A percentile compares a stretch with the other conserved stretches of the same genome.
Evolutionary conservation across 2,113 vertebrate genomes (phyloP).

Genomic region (Rousettus leschenaultii): DNA sequence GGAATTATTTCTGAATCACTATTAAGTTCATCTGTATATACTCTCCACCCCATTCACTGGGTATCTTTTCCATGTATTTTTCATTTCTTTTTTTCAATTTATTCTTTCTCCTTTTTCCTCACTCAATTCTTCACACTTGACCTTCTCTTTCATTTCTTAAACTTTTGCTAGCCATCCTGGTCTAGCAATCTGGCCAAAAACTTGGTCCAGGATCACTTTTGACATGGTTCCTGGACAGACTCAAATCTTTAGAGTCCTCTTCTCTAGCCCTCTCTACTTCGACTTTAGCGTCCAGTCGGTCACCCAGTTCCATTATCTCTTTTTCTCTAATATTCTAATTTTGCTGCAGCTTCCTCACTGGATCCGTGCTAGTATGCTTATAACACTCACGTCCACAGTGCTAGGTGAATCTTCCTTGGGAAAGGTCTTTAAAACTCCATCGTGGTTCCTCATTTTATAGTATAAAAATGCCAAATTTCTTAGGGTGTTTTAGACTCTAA

Average conservation of each 20-base stretch:
- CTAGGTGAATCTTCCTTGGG: neutral
- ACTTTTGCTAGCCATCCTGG: neutral
- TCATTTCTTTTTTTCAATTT: neutral
- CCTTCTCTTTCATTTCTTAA: neutral
- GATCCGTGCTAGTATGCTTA: fast-evolving
- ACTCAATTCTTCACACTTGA: neutral
- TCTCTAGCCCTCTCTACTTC: neutral
- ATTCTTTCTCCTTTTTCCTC: neutral
- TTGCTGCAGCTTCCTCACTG: neutral
- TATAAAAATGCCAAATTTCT: neutral
- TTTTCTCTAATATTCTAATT: neutral
- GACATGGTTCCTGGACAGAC: neutral
- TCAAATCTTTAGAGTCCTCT: neutral
- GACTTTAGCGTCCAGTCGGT: neutral
- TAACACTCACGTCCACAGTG: neutral
- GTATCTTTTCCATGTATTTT: neutral
- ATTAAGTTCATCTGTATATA: too few species aligned
- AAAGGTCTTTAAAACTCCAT: neutral
- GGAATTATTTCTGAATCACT: neutral
- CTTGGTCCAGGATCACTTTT: neutral
- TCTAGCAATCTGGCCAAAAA: neutral
- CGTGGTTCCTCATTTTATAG: neutral
- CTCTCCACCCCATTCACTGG: neutral
- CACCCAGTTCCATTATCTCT: too few species aligned
- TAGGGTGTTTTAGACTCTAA: neutral